These are phyloP conservation scores for Whitmania pigra DNA, from an alignment of 1,140 invertebrate genomes.

Conservation along the genomic window DNA sequence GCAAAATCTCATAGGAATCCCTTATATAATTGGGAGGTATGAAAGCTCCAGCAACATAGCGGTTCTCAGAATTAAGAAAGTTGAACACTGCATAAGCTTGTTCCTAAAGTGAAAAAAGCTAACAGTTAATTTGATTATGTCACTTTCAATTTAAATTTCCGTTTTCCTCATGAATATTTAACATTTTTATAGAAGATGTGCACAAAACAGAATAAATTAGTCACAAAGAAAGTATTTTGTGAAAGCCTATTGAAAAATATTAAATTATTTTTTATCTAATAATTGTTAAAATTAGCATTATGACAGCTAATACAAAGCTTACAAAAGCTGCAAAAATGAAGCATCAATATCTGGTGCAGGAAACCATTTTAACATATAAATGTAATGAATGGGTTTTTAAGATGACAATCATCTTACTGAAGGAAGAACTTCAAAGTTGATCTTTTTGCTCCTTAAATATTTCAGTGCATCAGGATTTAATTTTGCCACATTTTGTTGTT, in stretches of 20 bases:
- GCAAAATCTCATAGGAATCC: not conserved
- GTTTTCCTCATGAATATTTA: too few relatives aligned
- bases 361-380: not conserved
- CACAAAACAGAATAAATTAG: too few relatives aligned
- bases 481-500: conserved; percentile 39
- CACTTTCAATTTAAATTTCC: too few relatives aligned
- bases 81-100: conserved; percentile 69
- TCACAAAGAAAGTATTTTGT: too few relatives aligned
- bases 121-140: not conserved
- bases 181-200: too few relatives aligned
- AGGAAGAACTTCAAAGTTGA: conserved; percentile 58
- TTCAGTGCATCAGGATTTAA: conserved; percentile 42
- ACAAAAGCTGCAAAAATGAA: not conserved
- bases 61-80: conserved; percentile 61
- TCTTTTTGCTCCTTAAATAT: conserved; percentile 48
- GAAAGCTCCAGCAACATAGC: conserved; percentile 61
- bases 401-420: conserved; percentile 41
- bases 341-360: not conserved
- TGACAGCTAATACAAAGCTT: not conserved
- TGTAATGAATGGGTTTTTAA: not conserved
- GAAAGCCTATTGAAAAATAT: not conserved
- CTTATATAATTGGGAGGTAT: conserved; percentile 52
- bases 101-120: conserved; percentile 36
- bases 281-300: not conserved
- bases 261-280: not conserved